Conservation (phyloP, 2,113 vertebrate species). For the zebrafish (Danio rerio) region DNA sequence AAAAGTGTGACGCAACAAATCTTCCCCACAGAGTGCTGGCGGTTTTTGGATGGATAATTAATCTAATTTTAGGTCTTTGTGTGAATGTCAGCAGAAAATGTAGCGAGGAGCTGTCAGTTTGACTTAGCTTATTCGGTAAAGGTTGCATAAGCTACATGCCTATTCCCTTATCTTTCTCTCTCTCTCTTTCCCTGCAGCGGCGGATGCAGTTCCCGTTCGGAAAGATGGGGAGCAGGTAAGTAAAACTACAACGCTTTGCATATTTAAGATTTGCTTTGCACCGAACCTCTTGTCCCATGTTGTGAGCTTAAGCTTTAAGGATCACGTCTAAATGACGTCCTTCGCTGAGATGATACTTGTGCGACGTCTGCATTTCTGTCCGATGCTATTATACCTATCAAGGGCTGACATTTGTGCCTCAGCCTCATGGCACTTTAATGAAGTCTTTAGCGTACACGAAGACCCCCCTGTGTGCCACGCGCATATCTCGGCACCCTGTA, state of each 20-base stretch:
- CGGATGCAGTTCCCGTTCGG: slow-evolving; percentile 77
- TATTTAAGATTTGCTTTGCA: slow-evolving; percentile 9
- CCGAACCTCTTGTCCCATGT: not conserved
- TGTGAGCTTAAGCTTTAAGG: slow-evolving; percentile 21
- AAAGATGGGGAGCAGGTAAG: slow-evolving; percentile 83
- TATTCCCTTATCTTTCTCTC: slow-evolving; percentile 51
- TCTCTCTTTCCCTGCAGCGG: slow-evolving; percentile 64
- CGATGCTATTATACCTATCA: not conserved
- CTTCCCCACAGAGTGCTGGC: slow-evolving; percentile 58
- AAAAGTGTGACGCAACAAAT: slow-evolving; percentile 50
- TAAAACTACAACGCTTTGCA: slow-evolving; percentile 14
- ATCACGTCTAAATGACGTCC: slow-evolving; percentile 15
- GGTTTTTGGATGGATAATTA: slow-evolving; percentile 63
- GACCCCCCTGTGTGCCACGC: not conserved
- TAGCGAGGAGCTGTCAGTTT: slow-evolving; percentile 57
- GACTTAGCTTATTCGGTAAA: slow-evolving; percentile 50
- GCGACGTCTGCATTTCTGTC: slow-evolving; percentile 13
- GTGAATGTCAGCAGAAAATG: slow-evolving; percentile 53
- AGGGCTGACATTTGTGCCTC: slow-evolving; percentile 20
- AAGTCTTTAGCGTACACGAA: slow-evolving; percentile 13
- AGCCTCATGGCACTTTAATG: slow-evolving; percentile 20
- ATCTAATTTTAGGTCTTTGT: slow-evolving; percentile 68
- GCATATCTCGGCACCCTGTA: not conserved
- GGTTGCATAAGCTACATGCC: slow-evolving; percentile 53
- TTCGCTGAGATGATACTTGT: not conserved